Base-by-base conservation (phyloP, 2,797 vertebrate species). In the Parauchenoglanis ngamensis region DNA sequence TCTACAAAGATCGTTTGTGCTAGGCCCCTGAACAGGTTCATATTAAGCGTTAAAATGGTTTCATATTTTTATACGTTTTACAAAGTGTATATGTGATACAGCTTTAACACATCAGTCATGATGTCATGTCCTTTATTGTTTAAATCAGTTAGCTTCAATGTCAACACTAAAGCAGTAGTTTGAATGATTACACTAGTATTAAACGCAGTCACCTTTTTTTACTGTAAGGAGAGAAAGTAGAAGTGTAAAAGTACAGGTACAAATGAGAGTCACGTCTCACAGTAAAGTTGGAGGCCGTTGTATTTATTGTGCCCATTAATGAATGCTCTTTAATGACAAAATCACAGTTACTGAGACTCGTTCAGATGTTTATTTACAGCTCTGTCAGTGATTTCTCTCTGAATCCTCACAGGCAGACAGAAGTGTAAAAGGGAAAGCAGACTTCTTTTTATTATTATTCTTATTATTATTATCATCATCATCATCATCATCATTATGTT, bases 51-150 rank as follows among this genome's bases (percentile, higher is more conserved):
- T 65, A 68, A 54, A 83, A 73, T 25, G 3, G 59, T 59, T 59
- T 80, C 56, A n/a, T 86, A 72, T 90, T 83, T 78, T 86, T 83
- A 73, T 91, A 86, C 83, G 40, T 88, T 88, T 87, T 89, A 88
- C 75, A 80, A 70, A 86, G 83, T 89, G 87, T 89, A 61, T 82
- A 78, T 72, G 67, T 88, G 70, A 82, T 72, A 83, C 81, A 90
- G 89, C 90, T 88, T 91, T 88, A 89, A 72, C 84, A 67, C 86
- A 44, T 75, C 87, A 40, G 52, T 76, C 59, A 75, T 75, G 85
- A 79, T 49, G 70, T 49, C 63, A 59, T 44, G 76, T 86, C 52
- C 76, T 35, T 19, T 15, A 25, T 19, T 17, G 15, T 56, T 31
- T 67, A 52, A 59, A 72, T 57, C 80, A 8, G 61, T 44, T 70